Conservation (phyloP, 2,113 vertebrate species). For the Silurus glanis region DNA sequence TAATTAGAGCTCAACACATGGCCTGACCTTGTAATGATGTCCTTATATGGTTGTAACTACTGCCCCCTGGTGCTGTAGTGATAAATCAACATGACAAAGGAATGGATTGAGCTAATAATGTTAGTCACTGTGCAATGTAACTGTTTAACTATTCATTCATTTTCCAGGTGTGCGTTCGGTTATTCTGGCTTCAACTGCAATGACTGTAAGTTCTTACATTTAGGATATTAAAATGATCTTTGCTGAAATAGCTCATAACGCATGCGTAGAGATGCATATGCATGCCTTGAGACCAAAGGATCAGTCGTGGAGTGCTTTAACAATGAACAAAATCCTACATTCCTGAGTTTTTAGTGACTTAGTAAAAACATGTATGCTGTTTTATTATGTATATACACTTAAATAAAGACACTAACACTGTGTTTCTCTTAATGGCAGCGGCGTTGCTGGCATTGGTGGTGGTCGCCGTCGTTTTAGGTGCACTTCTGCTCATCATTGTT, state of each 20-base stretch:
- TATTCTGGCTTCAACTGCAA: conserved; percentile 74
- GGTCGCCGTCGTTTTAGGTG: conserved; percentile 71
- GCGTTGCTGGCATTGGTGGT: conserved; percentile 72
- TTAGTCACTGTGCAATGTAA: not conserved
- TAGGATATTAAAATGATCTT: not conserved
- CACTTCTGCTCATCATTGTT: conserved; percentile 65
- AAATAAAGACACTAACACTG: not conserved
- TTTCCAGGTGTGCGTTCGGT: conserved; percentile 71
- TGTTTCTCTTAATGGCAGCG: conserved; percentile 56
- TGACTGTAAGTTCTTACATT: conserved; percentile 67
- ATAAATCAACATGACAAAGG: not conserved
- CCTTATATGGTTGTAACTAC: conserved; percentile 19
- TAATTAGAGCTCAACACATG: not conserved
- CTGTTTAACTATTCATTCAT: conserved; percentile 1
- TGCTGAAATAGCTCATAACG: not conserved
- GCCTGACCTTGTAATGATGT: not conserved
- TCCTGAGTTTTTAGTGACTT: not conserved
- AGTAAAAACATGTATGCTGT: not conserved
- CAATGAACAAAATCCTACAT: not conserved
- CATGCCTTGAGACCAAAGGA: not conserved
- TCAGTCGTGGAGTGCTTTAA: not conserved
- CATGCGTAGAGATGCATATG: too few relatives aligned
- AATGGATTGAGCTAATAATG: not conserved
- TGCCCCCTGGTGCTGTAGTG: conserved; percentile 54
- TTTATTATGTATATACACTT: not conserved